Evolutionary conservation across 2,113 vertebrate genomes (phyloP).

Genomic region (Lepidothrix coronata): DNA sequence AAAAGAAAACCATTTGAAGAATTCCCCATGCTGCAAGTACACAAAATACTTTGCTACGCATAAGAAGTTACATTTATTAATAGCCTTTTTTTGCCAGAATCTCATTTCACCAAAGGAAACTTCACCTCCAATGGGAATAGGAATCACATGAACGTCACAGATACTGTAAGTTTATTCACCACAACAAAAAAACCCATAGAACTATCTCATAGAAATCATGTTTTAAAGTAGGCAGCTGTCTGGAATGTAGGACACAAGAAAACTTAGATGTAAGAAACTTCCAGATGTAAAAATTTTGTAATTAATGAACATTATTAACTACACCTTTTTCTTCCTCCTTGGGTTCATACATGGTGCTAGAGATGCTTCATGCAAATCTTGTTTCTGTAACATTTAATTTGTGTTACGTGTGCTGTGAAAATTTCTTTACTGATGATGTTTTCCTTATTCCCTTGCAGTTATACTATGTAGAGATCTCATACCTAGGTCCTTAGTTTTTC

Average conservation of each 20-base stretch:
- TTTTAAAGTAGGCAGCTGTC: background rate
- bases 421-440: background rate
- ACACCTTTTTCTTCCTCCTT: accelerated
- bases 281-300: background rate
- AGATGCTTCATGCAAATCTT: background rate
- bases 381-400: background rate
- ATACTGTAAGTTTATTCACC: background rate
- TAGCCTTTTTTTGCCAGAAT: slow-evolving; percentile 39
- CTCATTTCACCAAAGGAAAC: slow-evolving; percentile 63
- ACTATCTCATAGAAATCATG: background rate
- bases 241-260: background rate
- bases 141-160: slow-evolving; percentile 21
- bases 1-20: slow-evolving; percentile 70
- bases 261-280: background rate
- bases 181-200: background rate
- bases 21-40: slow-evolving; percentile 64
- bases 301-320: background rate
- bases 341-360: background rate
- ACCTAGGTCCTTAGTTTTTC: background rate
- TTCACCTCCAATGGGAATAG: slow-evolving; percentile 58
- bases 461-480: background rate
- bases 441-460: background rate
- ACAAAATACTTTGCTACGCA: slow-evolving; percentile 64
- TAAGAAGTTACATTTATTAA: slow-evolving; percentile 71
- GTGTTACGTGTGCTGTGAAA: background rate